Percentiles rank a stretch among this genome's conserved stretches.
phyloP scores from a whole-genome alignment of 30 jellyfish, hydroid and myxozoan genomes.

The Cassiopea xamachana region DNA sequence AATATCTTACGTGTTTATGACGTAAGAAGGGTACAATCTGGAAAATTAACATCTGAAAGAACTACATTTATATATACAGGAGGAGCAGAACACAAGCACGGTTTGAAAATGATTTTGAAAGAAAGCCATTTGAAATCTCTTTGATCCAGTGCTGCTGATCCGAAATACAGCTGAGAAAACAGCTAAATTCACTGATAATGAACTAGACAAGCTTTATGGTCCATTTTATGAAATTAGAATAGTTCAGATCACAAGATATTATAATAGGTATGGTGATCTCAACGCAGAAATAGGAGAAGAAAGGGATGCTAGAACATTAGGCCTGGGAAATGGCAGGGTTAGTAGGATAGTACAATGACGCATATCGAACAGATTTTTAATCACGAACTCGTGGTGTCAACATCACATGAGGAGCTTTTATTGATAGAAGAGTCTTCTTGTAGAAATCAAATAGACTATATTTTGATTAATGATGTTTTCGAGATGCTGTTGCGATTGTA shows the following conservation, averaged over 20 bases:
- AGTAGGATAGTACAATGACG: background rate
- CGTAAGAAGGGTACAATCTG: constrained; percentile 2
- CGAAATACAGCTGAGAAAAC: background rate
- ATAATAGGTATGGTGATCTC: constrained; percentile 1
- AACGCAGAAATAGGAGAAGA: background rate
- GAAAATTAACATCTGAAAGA: constrained; percentile 9
- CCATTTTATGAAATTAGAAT: background rate
- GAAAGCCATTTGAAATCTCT: background rate
- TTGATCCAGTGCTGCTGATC: background rate
- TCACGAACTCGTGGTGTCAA: constrained; percentile 6
- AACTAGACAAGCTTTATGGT: constrained; percentile 1
- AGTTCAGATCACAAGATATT: constrained; percentile 7
- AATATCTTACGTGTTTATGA: background rate
- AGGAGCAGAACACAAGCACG: constrained; percentile 7
- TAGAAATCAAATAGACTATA: background rate
- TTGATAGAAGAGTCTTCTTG: background rate
- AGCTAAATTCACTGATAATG: background rate
- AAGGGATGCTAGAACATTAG: background rate
- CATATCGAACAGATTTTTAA: background rate
- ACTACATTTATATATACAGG: constrained; percentile 1
- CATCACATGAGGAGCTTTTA: background rate
- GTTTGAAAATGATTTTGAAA: background rate
- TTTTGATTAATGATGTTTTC: background rate
- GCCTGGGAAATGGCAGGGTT: constrained; percentile 4
- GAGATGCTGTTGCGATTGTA: background rate